These are phyloP conservation scores for Diadegma fenestrale DNA, from an alignment of 2,888 invertebrate species.

Conservation along the genomic window DNA sequence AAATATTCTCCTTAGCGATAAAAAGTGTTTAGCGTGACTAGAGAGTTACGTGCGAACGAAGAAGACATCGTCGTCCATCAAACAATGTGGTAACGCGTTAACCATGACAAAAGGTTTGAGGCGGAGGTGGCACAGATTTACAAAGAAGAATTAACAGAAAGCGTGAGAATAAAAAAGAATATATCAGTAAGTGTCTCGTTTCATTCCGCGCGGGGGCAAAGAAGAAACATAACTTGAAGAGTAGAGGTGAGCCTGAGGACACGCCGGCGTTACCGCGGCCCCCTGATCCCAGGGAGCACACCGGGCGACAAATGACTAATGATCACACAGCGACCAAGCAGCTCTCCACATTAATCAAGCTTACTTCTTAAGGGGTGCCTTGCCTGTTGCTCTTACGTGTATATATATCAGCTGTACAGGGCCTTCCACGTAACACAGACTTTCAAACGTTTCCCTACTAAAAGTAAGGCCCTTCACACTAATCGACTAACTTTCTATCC, in stretches of 20 bases:
- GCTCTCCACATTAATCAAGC: conserved; percentile 81
- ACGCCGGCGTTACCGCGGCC: conserved; percentile 48
- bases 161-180: conserved; percentile 25
- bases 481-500: not conserved
- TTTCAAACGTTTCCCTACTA: not conserved
- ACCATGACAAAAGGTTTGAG: not conserved
- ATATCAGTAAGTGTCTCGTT: conserved; percentile 59
- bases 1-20: not conserved
- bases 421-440: not conserved
- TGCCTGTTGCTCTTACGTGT: conserved; percentile 72
- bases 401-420: conserved; percentile 20
- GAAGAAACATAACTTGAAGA: conserved; percentile 45
- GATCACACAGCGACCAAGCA: conserved; percentile 77
- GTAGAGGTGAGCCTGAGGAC: conserved; percentile 59
- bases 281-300: conserved; percentile 71
- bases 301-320: conserved; percentile 81
- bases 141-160: conserved; percentile 25
- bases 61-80: conserved; percentile 30
- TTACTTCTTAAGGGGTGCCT: conserved; percentile 72
- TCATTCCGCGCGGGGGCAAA: conserved; percentile 40
- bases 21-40: not conserved
- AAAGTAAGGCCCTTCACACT: not conserved
- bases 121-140: conserved; percentile 15
- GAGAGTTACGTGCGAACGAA: conserved; percentile 30
- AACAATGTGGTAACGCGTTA: conserved; percentile 11